Base-by-base conservation (phyloP, 2,113 vertebrate genomes). In the Heliornis fulica region DNA sequence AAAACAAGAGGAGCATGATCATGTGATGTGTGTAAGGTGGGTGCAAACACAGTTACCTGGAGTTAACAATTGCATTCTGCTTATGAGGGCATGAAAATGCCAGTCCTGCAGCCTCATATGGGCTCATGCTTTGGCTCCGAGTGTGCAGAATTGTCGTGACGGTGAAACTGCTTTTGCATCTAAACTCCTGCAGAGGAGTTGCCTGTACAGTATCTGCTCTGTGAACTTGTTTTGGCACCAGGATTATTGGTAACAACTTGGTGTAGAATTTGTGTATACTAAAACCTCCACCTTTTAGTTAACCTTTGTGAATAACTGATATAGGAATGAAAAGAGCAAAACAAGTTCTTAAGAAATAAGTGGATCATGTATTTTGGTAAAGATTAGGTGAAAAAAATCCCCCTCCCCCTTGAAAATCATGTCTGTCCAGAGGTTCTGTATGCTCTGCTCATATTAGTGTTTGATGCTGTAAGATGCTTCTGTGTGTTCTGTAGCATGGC, bases 21-120 rank as follows among this genome's bases (percentile, higher is more conserved):
- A 16, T 50, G 63, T 60, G 66, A 25, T 19, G 23, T 41, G 66
- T 64, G 21, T 34, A 50, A 78, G 87, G n/a, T 70, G 54, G 83
- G 76, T 83, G 61, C 56, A 54, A 36, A 21, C 59, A 36, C 38
- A n/a, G 51, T 71, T 84, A 74, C 34, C n/a, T 31, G 11, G 32
- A 60, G 57, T 86, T 88, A 90, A 53, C 48, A 45, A 48, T 86
- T 60, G 15, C 14, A 28, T 29, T 54, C 60, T 63, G 36, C 68
- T 83, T 20, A 40, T 56, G 46, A 84, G 46, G 0, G 0, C 1
- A 5, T 65, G 61, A 87, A 80, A 65, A 63, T 66, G 36, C 28
- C 50, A 25, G 46, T 65, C 66, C 72, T 70, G 87, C 71, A 74
- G 72, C 57, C 19, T 50, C 0, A 0, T 21, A 4, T 0, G 0